These are phyloP conservation scores for Spheniscus humboldti DNA, from an alignment of 2,797 vertebrate genomes.

Conservation along the genomic window DNA sequence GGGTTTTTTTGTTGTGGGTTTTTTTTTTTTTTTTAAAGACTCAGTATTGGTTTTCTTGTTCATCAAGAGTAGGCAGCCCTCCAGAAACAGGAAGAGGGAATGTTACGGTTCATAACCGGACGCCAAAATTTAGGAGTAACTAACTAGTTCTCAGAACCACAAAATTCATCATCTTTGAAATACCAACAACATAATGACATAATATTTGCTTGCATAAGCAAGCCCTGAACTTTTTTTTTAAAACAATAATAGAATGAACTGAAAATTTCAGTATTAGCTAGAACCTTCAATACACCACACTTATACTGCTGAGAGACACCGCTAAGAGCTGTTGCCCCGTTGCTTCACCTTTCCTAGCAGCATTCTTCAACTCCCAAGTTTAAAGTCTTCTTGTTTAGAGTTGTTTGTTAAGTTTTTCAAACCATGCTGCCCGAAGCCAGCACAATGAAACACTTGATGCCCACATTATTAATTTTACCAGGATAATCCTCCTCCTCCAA, in stretches of 20 bases:
- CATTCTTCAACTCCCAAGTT: neutral
- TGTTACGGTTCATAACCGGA: neutral
- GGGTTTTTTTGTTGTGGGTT: too few species aligned
- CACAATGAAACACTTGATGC: neutral
- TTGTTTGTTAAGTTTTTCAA: neutral
- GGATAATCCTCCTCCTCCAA: constrained; percentile 5
- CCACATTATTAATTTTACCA: neutral
- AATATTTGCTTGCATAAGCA: neutral
- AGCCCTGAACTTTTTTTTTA: neutral
- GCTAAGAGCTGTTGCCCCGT: neutral
- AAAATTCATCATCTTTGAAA: neutral
- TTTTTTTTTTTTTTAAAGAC: too few species aligned
- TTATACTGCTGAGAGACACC: neutral
- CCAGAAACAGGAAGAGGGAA: neutral
- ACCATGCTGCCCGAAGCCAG: neutral
- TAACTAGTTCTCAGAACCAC: neutral
- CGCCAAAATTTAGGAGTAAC: neutral
- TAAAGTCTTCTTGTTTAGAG: neutral
- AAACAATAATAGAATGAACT: neutral
- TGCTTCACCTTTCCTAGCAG: neutral
- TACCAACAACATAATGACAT: neutral
- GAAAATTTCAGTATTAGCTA: neutral
- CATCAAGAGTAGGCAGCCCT: neutral
- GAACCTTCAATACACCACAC: neutral
- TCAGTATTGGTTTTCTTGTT: neutral